Conservation (phyloP, 2,797 vertebrate species). For the Intellagama lesueurii region DNA sequence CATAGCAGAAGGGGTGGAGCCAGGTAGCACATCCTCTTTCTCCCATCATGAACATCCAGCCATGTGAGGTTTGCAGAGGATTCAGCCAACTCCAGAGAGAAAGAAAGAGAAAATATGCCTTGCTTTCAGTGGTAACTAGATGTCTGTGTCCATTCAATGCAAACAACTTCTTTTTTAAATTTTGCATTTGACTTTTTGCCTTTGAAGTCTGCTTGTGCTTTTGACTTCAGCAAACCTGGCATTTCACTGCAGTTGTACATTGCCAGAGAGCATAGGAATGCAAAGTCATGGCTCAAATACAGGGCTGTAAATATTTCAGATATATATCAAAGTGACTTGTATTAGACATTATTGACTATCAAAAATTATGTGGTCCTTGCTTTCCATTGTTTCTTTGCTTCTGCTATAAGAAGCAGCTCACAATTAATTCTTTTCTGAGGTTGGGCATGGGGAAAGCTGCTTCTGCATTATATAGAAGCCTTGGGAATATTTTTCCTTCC, state of each 20-base stretch:
- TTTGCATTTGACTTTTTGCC: conserved; percentile 1
- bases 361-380: conserved; percentile 40
- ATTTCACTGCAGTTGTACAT: not conserved
- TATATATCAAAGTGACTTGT: conserved; percentile 30
- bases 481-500: conserved; percentile 22
- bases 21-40: not conserved
- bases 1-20: not conserved
- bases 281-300: conserved; percentile 43
- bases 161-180: not conserved
- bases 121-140: not conserved
- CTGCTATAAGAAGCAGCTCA: conserved; percentile 40
- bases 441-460: not conserved
- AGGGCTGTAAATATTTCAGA: conserved; percentile 49
- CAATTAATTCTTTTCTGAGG: conserved; percentile 38
- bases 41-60: not conserved
- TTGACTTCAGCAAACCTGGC: not conserved
- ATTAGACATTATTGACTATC: conserved; percentile 41
- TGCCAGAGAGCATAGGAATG: conserved; percentile 27
- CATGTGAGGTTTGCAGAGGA: not conserved
- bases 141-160: not conserved
- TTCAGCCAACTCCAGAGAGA: not conserved
- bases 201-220: conserved; percentile 23
- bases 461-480: conserved; percentile 37
- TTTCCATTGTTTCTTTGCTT: conserved; percentile 40
- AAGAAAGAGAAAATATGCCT: not conserved